Conservation (phyloP, 2,797 vertebrate species). For the Hypotaenidia philippensis region DNA sequence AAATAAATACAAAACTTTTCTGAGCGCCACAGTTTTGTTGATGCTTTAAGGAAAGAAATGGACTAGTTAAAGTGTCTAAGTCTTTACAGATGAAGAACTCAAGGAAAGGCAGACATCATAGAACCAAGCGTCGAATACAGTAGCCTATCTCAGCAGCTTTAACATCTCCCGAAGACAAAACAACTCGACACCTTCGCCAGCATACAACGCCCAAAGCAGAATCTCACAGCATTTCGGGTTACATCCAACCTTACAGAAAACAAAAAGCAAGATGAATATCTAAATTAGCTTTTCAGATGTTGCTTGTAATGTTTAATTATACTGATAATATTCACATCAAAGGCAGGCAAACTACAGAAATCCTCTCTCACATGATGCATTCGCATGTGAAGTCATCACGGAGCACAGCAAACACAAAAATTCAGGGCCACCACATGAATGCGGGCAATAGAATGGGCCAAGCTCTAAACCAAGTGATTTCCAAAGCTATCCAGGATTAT, state of each 20-base stretch:
- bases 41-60: constrained; percentile 65
- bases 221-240: constrained; percentile 40
- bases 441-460: background rate
- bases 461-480: background rate
- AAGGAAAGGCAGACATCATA: constrained; percentile 50
- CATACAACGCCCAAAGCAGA: constrained; percentile 51
- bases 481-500: background rate
- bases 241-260: constrained; percentile 37
- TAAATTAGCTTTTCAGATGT: background rate
- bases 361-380: background rate
- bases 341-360: background rate
- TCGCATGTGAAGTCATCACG: background rate
- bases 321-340: background rate
- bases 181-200: constrained; percentile 53
- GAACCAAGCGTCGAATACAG: constrained; percentile 60
- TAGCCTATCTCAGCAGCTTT: constrained; percentile 78
- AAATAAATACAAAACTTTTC: constrained; percentile 84
- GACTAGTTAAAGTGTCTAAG: constrained; percentile 73
- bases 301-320: background rate
- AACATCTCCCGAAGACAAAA: constrained; percentile 73
- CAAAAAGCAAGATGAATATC: background rate
- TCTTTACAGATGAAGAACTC: constrained; percentile 53
- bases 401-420: background rate
- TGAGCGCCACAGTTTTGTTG: constrained; percentile 64
- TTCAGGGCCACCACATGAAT: background rate